These are phyloP conservation scores for Gavia stellata DNA, from an alignment of 2,113 vertebrate genomes.

Conservation along the genomic window DNA sequence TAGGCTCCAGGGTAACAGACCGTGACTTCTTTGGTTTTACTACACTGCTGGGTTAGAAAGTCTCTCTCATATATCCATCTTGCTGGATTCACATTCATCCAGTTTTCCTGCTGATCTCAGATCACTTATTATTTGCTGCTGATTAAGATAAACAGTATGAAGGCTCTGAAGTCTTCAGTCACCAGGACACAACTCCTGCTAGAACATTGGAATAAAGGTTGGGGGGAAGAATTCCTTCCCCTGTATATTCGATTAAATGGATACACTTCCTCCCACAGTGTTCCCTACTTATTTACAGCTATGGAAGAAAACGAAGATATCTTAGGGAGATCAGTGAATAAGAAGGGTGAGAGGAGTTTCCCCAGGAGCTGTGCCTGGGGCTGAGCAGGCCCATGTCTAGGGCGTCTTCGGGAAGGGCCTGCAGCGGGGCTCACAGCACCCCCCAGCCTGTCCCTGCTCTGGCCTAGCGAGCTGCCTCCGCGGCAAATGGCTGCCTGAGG, in stretches of 20 bases:
- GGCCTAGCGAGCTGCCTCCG: background rate
- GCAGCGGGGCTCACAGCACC: background rate
- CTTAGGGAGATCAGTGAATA: fast-evolving
- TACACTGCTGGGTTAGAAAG: background rate
- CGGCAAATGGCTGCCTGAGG: background rate
- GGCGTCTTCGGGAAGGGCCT: fast-evolving
- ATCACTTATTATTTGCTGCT: background rate
- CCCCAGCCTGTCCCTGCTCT: background rate
- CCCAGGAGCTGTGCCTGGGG: background rate
- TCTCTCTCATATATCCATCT: background rate
- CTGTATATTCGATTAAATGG: background rate
- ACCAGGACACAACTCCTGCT: background rate
- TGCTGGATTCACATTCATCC: background rate
- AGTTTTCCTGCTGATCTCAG: background rate
- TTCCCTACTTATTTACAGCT: background rate
- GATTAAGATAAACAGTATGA: background rate
- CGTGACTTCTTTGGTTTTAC: background rate
- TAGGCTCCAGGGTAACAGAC: background rate
- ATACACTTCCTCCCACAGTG: background rate
- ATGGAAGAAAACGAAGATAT: too few species aligned
- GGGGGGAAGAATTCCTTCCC: background rate
- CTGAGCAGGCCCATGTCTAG: background rate
- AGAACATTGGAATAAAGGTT: background rate
- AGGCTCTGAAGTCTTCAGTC: background rate
- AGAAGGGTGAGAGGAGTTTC: too few species aligned